Base-by-base conservation (phyloP, 2,888 invertebrate genomes). In the Heliconius charithonia region DNA sequence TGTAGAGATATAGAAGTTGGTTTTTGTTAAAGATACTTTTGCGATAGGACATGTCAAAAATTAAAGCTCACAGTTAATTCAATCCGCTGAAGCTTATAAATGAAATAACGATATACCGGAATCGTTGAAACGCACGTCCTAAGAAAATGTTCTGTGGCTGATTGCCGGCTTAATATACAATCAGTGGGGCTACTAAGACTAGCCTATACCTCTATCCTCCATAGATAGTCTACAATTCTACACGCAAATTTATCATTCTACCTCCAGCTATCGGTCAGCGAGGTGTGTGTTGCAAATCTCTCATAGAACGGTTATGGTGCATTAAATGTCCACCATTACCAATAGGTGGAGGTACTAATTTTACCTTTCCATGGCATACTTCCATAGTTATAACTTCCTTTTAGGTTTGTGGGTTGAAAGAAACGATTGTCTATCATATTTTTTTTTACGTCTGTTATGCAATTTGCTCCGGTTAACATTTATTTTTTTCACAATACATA, bases 191-290 rank as follows among this genome's bases (percentile, higher is more conserved):
- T 71, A 79, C 77, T 56, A 78, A 77, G 19, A 51, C 51, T 51
- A 19, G 19, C 75, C 70, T 69, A 66, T 65, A 75, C 77, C 56
- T 69, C 25, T 72, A n/a, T 37, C 37, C 10, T 37, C 37, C 32
- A 69, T 76, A 75, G 22, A 78, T 81, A 75, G 73, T 74, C 76
- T 79, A 81, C 81, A 83, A 83, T 81, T 81, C 78, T 81, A 81
- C 82, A 81, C 69, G 82, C 80, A 82, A 76, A 77, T 56, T 79
- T 81, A 80, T 73, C 75, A 79, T 72, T 79, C 80, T 72, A 83
- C 84, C 84, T 80, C 76, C 77, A 82, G 85, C 83, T 85, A 82
- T 85, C 82, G 83, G 85, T 83, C 84, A 85, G 82, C 80, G 80
- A 79, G 79, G 80, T 82, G 83, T 80, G 76, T 80, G 80, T 75